Evolutionary conservation across 2,113 vertebrate species (phyloP), one percentile per base, ranked within the genome.

Genomic region (Progne subis): DNA sequence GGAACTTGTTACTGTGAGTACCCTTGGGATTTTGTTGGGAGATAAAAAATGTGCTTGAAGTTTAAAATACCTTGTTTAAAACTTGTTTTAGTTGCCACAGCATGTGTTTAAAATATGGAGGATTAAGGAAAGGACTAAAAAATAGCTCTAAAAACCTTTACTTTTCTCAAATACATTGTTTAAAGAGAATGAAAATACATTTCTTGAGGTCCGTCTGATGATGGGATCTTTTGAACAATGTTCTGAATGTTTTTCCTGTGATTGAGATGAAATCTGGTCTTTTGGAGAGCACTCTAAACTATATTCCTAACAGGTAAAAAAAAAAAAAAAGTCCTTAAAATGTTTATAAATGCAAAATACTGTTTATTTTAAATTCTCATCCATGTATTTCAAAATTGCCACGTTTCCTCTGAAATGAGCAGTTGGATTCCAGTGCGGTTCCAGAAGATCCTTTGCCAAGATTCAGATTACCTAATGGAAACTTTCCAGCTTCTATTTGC

Each of bases 1-100:
- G 99, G 99, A 97, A 99, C 99, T 0, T 99, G 99, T 96, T 99
- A 99, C 95, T 99, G 99, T 99, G 97, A 99, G 99, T 99, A 94
- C 88, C 55, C 57, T 41, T 90, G 17, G 59, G 49, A 28, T 88
- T 80, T 64, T 87, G 9, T 80, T 82, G 78, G 41, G 21, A 56
- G 50, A 86, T 84, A 55, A 70, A 53, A 84, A 91, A 26, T 64
- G 47, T 34, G 26, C 50, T 94, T 79, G 76, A 71, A 63, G 61
- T 86, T 93, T 50, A 50, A 82, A 90, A 57, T 43, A 29, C 2
- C 13, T 39, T n/a, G 7, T 53, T 88, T 86, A 57, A 67, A 93
- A 70, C 37, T 43, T 53, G n/a, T 52, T 90, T 56, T 19, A 65
- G n/a, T 86, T 82, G 31, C 37, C n/a, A 95, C 24, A n/a, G 41